phyloP scores from a whole-genome alignment of 1,140 invertebrate species.

The Conus ventricosus region DNA sequence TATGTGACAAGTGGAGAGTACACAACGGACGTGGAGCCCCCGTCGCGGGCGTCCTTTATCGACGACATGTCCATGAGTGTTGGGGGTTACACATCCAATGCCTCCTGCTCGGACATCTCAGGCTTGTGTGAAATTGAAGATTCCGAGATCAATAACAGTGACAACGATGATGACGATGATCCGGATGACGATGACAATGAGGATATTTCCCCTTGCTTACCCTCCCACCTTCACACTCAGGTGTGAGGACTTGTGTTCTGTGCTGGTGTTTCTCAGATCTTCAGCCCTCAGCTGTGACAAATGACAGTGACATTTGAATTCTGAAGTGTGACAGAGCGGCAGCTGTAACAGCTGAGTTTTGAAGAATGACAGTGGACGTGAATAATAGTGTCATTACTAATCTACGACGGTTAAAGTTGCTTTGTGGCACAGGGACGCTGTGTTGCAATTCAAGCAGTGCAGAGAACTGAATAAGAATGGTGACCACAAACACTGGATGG shows the following conservation, averaged over 20 bases:
- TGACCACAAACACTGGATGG: no score
- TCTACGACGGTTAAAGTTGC: neutral
- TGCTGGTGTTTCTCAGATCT: neutral
- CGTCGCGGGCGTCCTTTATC: slow-evolving; percentile 68
- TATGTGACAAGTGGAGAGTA: slow-evolving; percentile 59
- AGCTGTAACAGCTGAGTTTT: neutral
- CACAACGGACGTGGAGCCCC: slow-evolving; percentile 55
- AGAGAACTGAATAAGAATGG: no score
- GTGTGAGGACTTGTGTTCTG: slow-evolving; percentile 44
- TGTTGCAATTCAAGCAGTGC: no score
- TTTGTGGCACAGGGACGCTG: neutral
- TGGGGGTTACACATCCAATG: slow-evolving; percentile 80
- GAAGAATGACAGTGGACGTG: neutral
- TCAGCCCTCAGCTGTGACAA: no score
- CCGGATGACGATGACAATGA: slow-evolving; percentile 42
- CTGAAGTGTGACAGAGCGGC: no score
- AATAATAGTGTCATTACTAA: neutral
- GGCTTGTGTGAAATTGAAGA: slow-evolving; percentile 94
- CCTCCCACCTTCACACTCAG: slow-evolving; percentile 51
- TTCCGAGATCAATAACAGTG: slow-evolving; percentile 71
- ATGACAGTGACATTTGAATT: no score
- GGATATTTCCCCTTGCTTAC: slow-evolving; percentile 42
- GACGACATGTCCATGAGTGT: slow-evolving; percentile 85
- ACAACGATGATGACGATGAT: slow-evolving; percentile 56
- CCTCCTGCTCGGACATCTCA: slow-evolving; percentile 86